Conservation (phyloP, 2,888 invertebrate species). For the Leucania comma region DNA sequence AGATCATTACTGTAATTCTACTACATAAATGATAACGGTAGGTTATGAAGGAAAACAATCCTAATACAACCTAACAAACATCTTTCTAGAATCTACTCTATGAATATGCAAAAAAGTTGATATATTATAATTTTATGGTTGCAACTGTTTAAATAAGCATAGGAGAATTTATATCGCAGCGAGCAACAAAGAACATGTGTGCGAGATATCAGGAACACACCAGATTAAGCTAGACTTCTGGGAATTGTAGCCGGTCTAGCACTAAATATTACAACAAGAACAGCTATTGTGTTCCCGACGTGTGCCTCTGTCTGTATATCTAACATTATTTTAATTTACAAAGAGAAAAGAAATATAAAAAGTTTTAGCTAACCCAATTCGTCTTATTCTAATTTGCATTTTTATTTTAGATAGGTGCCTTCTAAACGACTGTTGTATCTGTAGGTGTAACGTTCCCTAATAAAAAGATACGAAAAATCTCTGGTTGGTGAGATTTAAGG, state of each 20-base stretch:
- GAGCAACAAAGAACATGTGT: constrained; percentile 61
- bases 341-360: constrained; percentile 57
- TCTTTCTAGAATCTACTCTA: not conserved
- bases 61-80: not conserved
- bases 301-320: constrained; percentile 36
- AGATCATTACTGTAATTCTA: not conserved
- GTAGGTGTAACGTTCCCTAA: constrained; percentile 47
- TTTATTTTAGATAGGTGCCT: constrained; percentile 59
- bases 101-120: not conserved
- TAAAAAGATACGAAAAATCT: constrained; percentile 63
- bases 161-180: constrained; percentile 45
- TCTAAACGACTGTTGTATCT: constrained; percentile 57
- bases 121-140: not conserved
- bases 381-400: constrained; percentile 63
- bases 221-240: constrained; percentile 63
- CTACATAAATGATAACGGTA: too few relatives aligned
- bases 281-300: constrained; percentile 57
- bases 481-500: constrained; percentile 28
- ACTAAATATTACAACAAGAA: constrained; percentile 65
- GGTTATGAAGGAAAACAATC: not conserved
- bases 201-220: constrained; percentile 62
- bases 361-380: constrained; percentile 56
- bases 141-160: constrained; percentile 50
- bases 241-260: constrained; percentile 61
- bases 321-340: constrained; percentile 57